phyloP scores from a whole-genome alignment of 2,113 vertebrate genomes.

The Dissostichus mawsoni region DNA sequence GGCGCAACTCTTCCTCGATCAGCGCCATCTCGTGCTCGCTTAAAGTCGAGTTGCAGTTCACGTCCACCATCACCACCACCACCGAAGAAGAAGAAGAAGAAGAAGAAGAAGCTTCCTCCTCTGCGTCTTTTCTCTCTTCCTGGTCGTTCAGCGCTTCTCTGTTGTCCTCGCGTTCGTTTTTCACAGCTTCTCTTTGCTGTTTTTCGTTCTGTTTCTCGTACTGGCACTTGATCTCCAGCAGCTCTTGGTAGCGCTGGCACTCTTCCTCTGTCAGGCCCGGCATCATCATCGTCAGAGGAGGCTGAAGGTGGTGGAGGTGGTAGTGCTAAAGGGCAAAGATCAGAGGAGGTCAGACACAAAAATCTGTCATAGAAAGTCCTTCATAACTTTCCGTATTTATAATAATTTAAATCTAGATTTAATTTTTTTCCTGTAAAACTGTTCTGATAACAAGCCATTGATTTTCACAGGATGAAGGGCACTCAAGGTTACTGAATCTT shows the following conservation, averaged over 20 bases:
- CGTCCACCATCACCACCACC: conserved; percentile 65
- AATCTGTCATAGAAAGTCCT: not conserved
- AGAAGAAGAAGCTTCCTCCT: conserved; percentile 1
- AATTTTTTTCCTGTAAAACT: not conserved
- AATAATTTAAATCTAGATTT: not conserved
- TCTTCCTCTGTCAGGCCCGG: conserved; percentile 88
- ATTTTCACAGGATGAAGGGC: no score
- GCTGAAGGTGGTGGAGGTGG: conserved; percentile 48
- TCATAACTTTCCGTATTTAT: not conserved
- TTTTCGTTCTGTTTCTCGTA: conserved; percentile 78
- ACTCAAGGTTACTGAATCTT: no score
- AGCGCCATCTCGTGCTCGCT: conserved; percentile 86
- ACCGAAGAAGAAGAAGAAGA: not conserved
- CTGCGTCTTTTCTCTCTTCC: conserved; percentile 5
- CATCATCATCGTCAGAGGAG: conserved; percentile 73
- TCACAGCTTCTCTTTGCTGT: not conserved
- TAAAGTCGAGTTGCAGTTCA: conserved; percentile 82
- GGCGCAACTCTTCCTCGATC: conserved; percentile 90
- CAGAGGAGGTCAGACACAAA: not conserved
- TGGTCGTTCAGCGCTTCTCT: conserved; percentile 58
- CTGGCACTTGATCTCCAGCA: conserved; percentile 88
- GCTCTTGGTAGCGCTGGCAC: conserved; percentile 87
- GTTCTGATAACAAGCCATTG: no score
- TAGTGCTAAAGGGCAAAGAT: conserved; percentile 48
- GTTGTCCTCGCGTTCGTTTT: rapidly evolving